These are phyloP conservation scores for Diphyllodes magnificus DNA, from an alignment of 2,113 vertebrate genomes.

Conservation along the genomic window DNA sequence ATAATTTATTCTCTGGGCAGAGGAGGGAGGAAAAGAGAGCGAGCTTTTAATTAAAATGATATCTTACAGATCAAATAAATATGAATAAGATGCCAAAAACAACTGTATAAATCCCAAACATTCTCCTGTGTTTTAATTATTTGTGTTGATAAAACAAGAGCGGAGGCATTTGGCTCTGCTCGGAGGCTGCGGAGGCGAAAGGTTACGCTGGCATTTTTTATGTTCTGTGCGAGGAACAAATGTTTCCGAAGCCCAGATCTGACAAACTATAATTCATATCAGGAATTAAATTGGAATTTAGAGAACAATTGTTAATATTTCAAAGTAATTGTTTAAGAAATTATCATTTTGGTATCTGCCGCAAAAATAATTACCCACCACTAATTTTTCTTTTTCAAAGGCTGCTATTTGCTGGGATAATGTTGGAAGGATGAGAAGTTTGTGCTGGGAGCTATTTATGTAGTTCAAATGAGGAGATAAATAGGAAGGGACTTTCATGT, in stretches of 20 bases:
- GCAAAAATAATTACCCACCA: conserved; percentile 44
- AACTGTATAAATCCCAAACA: conserved; percentile 39
- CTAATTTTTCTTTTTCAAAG: conserved; percentile 57
- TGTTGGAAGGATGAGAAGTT: conserved; percentile 13
- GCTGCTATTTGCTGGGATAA: conserved; percentile 25
- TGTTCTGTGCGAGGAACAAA: conserved; percentile 35
- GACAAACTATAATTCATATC: conserved; percentile 56
- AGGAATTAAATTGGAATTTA: conserved; percentile 47
- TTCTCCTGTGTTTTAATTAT: conserved; percentile 60
- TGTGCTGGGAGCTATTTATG: conserved; percentile 46
- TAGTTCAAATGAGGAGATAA: conserved; percentile 44
- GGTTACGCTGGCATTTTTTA: conserved; percentile 13
- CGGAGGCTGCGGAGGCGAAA: not conserved
- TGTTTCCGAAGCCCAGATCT: conserved; percentile 33
- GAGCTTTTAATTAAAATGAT: conserved; percentile 54
- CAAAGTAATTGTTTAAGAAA: conserved; percentile 61
- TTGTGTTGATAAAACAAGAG: conserved; percentile 39
- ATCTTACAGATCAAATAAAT: conserved; percentile 62
- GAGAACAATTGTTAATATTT: conserved; percentile 61
- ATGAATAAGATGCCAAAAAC: conserved; percentile 50
- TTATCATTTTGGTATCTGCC: conserved; percentile 56
- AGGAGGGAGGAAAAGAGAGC: not conserved
- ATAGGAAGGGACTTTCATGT: conserved; percentile 51
- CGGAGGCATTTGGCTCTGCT: not conserved
- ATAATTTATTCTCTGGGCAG: conserved; percentile 27